phyloP scores from a whole-genome alignment of 2,113 vertebrate species.

The Tursiops truncatus region DNA sequence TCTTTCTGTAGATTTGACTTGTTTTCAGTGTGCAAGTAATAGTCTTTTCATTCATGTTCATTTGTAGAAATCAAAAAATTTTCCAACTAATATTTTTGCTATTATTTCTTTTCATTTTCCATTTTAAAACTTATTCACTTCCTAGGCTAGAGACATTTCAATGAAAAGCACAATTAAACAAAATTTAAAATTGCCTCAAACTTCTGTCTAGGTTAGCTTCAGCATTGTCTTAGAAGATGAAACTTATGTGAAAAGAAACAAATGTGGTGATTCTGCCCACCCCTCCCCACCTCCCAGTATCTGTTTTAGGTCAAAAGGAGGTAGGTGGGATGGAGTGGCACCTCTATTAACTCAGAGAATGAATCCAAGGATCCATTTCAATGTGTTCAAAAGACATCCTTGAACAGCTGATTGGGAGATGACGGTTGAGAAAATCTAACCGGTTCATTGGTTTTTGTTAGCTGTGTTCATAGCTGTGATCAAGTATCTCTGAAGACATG shows the following conservation, averaged over 20 bases:
- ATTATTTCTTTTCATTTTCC: background rate
- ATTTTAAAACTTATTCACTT: background rate
- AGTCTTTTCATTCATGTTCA: background rate
- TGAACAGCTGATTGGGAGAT: background rate
- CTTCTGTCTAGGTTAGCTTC: background rate
- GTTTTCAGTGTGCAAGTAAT: background rate
- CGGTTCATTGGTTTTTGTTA: background rate
- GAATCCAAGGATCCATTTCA: background rate
- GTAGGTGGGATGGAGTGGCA: background rate
- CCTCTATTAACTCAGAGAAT: background rate
- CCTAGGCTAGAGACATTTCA: background rate
- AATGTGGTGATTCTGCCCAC: background rate
- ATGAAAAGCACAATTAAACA: background rate
- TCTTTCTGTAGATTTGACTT: background rate
- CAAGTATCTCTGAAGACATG: background rate
- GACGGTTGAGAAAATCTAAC: background rate
- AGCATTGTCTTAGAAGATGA: background rate
- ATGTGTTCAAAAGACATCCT: background rate
- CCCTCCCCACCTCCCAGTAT: background rate
- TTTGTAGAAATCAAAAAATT: background rate
- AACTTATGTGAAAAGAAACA: background rate
- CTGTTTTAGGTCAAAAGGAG: background rate
- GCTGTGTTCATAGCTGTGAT: background rate
- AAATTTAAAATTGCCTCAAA: background rate
- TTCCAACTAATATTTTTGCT: background rate